These are phyloP conservation scores for Anolis sagrei DNA, from an alignment of 2,113 vertebrate genomes.

Conservation along the genomic window DNA sequence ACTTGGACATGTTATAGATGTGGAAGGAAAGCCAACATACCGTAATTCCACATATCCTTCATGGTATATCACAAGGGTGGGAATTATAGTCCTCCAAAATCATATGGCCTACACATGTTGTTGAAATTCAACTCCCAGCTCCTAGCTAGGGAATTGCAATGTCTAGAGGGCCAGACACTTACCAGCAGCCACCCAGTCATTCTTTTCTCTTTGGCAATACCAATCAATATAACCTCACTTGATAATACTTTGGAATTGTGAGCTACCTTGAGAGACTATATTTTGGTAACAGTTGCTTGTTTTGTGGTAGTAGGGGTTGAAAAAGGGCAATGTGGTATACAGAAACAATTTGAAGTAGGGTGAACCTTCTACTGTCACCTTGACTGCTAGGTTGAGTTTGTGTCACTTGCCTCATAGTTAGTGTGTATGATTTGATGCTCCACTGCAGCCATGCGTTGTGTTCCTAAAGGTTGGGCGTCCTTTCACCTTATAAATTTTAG, in stretches of 20 bases:
- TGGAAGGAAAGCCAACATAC: slow-evolving; percentile 28
- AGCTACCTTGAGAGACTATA: neutral
- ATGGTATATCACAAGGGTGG: neutral
- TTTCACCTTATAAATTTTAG: slow-evolving; percentile 3
- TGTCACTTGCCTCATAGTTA: neutral
- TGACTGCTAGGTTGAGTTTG: neutral
- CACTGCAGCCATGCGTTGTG: neutral
- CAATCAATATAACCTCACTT: neutral
- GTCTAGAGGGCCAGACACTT: too few relatives aligned
- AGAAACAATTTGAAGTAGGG: neutral
- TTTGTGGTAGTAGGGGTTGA: neutral
- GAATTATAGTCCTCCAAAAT: too few relatives aligned
- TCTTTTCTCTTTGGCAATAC: neutral
- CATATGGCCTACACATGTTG: too few relatives aligned
- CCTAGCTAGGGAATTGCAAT: too few relatives aligned
- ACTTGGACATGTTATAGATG: neutral
- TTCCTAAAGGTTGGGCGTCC: neutral
- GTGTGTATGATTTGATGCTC: neutral
- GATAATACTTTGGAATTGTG: neutral
- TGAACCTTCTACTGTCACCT: neutral
- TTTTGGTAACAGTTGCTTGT: neutral
- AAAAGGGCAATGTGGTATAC: neutral
- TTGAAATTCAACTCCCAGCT: too few relatives aligned
- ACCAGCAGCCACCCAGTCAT: slow-evolving; percentile 32
- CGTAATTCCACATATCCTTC: neutral